Percentiles rank a stretch among this genome's conserved stretches.
Conservation (phyloP, 2,888 invertebrate genomes). For the Drosophila paucipuncta region DNA sequence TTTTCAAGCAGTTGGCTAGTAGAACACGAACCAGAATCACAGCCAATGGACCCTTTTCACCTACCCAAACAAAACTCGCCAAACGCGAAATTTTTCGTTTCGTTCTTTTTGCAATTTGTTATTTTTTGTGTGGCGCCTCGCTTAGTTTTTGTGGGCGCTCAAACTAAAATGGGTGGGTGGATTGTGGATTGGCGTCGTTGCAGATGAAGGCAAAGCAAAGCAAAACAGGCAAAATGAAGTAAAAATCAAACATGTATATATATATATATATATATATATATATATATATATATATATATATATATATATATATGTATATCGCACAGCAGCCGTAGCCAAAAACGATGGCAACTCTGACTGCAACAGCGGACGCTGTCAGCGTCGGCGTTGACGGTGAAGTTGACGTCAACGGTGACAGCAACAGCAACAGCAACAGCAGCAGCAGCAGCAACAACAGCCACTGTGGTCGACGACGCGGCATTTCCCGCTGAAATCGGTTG, state of each 20-base stretch:
- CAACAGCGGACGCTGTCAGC: slow-evolving; percentile 4
- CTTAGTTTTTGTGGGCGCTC: slow-evolving; percentile 23
- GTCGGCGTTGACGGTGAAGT: slow-evolving; percentile 23
- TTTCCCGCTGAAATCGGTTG: slow-evolving; percentile 51
- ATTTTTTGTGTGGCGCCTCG: slow-evolving; percentile 15
- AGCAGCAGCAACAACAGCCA: slow-evolving; percentile 8
- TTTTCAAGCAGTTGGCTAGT: not conserved
- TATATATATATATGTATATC: not conserved
- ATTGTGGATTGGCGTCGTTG: too few species aligned
- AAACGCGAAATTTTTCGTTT: slow-evolving; percentile 41
- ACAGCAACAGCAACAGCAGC: not conserved
- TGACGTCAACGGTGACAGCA: slow-evolving; percentile 22
- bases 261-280: not conserved
- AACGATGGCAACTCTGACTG: slow-evolving; percentile 18
- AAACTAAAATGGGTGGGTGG: not conserved
- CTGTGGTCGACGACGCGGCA: slow-evolving; percentile 26
- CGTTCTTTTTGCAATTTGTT: slow-evolving; percentile 36
- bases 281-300: slow-evolving; percentile 1
- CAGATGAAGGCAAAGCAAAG: not conserved
- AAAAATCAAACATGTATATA: not conserved
- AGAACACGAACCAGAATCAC: slow-evolving; percentile 30
- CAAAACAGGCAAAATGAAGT: slow-evolving; percentile 8
- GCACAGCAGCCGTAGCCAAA: slow-evolving; percentile 13
- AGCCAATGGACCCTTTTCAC: not conserved
- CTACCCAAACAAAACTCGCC: not conserved